Base-by-base conservation (phyloP, 2,113 vertebrate genomes). In the Bagarius yarrelli region DNA sequence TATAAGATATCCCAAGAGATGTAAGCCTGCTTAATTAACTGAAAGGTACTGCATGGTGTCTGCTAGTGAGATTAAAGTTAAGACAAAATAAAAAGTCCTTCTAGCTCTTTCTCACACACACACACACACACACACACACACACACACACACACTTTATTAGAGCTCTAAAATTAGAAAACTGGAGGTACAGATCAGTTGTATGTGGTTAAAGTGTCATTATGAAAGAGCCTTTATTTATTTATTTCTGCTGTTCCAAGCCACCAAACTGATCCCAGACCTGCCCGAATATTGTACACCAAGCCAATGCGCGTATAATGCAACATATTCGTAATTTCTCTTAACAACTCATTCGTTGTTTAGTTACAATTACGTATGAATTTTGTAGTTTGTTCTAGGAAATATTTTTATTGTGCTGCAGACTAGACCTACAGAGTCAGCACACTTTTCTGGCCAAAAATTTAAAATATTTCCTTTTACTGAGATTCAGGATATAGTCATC, bases 1-100 rank as follows among this genome's bases (percentile, higher is more conserved):
- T 23, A 13, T 59, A 60, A 57, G 21, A 57, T 25, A 44, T 40
- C 32, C 21, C 23, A 19, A 40, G 73, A 76, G 73, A 76, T n/a
- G 15, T 76, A 76, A 57, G 56, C 6, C 4, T 40, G 56, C 36
- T 44, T 44, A 40, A 60, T 76, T 60, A 76, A 44, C 73, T 76
- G n/a, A 25, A 60, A 32, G 47, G 27, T 15, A 75, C 44, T 75
- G 27, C 50, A 40, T 12, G 14, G 30, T 6, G 18, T 40, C 52
- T 75, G 55, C 53, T 75, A 23, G 15, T 44, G 55, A 12, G 73
- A 76, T 76, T 76, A 60, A 59, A 57, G 53, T 76, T 76, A 36
- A 44, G 73, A 60, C 32, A 44, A 59, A 60, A 3, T 40, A 36
- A 60, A 36, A 6, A 14, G 18, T 75, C 32, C 15, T 75, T 55